Evolutionary conservation across 2,113 vertebrate species (phyloP).

Genomic region (Chloebia gouldiae): DNA sequence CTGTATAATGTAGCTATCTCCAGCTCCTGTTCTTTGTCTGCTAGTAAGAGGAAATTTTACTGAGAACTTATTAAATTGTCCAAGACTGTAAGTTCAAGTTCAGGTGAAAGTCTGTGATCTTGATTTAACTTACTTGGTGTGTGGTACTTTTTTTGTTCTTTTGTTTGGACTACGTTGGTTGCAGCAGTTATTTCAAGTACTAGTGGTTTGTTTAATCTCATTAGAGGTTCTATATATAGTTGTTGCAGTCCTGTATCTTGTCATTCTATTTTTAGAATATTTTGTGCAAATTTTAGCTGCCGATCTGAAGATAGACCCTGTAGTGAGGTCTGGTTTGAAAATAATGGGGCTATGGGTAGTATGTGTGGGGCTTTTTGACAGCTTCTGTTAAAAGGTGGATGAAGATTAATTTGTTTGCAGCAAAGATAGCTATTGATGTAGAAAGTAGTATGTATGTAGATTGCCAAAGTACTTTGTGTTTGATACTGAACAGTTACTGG

Average conservation of each 20-base stretch:
- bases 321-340: neutral
- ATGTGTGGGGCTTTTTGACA: neutral
- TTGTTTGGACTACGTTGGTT: neutral
- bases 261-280: neutral
- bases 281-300: neutral
- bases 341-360: neutral
- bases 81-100: neutral
- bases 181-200: neutral
- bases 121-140: neutral
- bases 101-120: neutral
- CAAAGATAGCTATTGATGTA: neutral
- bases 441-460: neutral
- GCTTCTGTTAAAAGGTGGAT: neutral
- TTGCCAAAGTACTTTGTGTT: neutral
- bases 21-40: conserved; percentile 24
- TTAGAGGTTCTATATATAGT: neutral
- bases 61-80: neutral
- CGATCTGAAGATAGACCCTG: neutral
- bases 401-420: neutral
- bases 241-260: neutral
- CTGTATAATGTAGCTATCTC: neutral
- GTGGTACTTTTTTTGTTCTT: neutral
- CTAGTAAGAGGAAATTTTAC: neutral
- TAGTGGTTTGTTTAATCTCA: neutral
- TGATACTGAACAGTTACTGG: neutral